A percentile compares a stretch with the other conserved stretches of the same genome.
These are phyloP conservation scores for Mormyrops boulengeri DNA, from an alignment of 2,797 vertebrate species.

Conservation along the genomic window DNA sequence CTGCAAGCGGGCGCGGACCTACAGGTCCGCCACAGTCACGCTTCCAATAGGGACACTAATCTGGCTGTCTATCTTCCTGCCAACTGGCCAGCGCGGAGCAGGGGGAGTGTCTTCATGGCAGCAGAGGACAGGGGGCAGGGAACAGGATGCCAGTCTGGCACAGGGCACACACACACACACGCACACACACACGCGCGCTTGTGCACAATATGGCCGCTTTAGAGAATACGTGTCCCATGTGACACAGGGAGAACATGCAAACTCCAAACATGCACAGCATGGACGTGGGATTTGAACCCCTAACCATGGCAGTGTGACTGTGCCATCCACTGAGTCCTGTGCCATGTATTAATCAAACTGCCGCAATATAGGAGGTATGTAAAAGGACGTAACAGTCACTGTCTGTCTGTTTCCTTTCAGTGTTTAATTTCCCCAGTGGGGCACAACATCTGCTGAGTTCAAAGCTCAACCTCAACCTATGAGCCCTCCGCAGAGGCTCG, in stretches of 20 bases:
- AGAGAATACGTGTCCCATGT: not conserved
- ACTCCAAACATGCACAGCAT: not conserved
- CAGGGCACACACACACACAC: not conserved
- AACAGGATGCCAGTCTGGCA: not conserved
- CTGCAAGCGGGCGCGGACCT: conserved; percentile 21
- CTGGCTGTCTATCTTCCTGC: not conserved
- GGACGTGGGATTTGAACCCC: not conserved
- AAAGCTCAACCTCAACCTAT: not conserved
- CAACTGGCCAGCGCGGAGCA: not conserved
- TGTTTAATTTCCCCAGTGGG: not conserved
- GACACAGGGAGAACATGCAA: not conserved
- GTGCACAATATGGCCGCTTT: not conserved
- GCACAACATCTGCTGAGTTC: not conserved
- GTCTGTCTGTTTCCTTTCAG: not conserved
- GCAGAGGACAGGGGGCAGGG: not conserved
- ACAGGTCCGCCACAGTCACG: not conserved
- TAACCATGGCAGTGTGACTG: not conserved
- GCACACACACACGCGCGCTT: not conserved
- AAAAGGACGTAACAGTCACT: not conserved
- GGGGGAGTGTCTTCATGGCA: not conserved
- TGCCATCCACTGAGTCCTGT: not conserved
- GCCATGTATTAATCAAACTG: not conserved
- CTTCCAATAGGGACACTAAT: not conserved
- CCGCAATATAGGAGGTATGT: not conserved
- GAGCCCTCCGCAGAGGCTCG: not conserved